phyloP scores from a whole-genome alignment of 1,140 invertebrate species.

The Subanguina moxae region DNA sequence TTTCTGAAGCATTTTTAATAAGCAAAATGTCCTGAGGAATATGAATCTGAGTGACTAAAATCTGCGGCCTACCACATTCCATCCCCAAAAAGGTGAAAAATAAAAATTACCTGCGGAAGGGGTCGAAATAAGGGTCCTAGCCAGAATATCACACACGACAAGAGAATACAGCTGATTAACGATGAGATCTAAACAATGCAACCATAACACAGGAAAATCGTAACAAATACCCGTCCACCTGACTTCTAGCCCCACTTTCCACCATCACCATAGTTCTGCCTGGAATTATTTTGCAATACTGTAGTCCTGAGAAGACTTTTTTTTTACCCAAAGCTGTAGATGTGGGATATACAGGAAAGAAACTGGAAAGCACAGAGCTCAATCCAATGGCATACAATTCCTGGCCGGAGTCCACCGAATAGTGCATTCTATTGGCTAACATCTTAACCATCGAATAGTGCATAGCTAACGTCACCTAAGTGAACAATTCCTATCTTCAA shows the following conservation, averaged over 20 bases:
- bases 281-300: no score
- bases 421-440: slow-evolving; percentile 21
- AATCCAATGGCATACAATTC: slow-evolving; percentile 36
- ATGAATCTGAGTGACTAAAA: no score
- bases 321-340: slow-evolving; percentile 33
- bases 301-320: no score
- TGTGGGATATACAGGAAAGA: slow-evolving; percentile 45
- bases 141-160: slow-evolving; percentile 31
- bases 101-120: slow-evolving; percentile 27
- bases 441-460: slow-evolving; percentile 37
- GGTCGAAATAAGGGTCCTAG: slow-evolving; percentile 32
- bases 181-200: slow-evolving; percentile 14
- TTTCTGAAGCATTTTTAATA: no score
- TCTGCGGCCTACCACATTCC: no score
- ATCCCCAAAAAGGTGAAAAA: not conserved
- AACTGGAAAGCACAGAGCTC: slow-evolving; percentile 2
- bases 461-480: slow-evolving; percentile 9
- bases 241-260: slow-evolving; percentile 24
- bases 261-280: slow-evolving; percentile 28
- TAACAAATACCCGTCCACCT: no score
- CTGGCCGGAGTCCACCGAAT: slow-evolving; percentile 34
- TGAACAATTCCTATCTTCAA: not conserved
- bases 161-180: slow-evolving; percentile 12
- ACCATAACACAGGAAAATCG: no score
- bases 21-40: slow-evolving; percentile 28